A percentile compares a stretch with the other conserved stretches of the same genome.
These are phyloP conservation scores for Coptodon bakossiorum DNA, from an alignment of 2,113 vertebrate genomes.

Conservation along the genomic window DNA sequence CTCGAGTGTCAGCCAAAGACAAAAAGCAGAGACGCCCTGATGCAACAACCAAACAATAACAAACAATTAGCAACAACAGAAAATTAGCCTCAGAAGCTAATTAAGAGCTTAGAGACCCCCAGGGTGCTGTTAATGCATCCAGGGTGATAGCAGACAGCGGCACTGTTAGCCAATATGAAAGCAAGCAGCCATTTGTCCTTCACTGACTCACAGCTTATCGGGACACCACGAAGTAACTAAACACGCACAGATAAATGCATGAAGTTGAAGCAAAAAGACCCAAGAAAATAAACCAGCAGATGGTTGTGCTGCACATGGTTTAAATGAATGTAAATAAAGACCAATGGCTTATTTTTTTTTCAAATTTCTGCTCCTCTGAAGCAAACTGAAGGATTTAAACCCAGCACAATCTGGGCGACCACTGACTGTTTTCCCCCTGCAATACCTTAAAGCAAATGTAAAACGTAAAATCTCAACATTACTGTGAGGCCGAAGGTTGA, in stretches of 20 bases:
- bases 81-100: not conserved
- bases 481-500: not conserved
- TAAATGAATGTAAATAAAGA: not conserved
- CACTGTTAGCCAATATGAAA: not conserved
- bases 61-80: not conserved
- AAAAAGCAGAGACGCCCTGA: not conserved
- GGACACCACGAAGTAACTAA: not conserved
- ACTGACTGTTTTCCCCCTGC: accelerated
- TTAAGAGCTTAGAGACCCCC: not conserved
- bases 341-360: accelerated
- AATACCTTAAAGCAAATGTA: not conserved
- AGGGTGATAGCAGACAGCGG: not conserved
- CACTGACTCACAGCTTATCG: constrained; percentile 41
- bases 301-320: not conserved
- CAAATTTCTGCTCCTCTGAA: not conserved
- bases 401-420: not conserved
- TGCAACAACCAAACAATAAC: not conserved
- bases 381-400: not conserved
- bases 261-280: not conserved
- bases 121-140: not conserved
- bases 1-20: not conserved
- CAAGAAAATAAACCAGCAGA: not conserved
- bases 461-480: not conserved
- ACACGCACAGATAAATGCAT: not conserved
- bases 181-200: not conserved